phyloP scores from a whole-genome alignment of 1,140 invertebrate genomes.

The Hetaerina americana region DNA sequence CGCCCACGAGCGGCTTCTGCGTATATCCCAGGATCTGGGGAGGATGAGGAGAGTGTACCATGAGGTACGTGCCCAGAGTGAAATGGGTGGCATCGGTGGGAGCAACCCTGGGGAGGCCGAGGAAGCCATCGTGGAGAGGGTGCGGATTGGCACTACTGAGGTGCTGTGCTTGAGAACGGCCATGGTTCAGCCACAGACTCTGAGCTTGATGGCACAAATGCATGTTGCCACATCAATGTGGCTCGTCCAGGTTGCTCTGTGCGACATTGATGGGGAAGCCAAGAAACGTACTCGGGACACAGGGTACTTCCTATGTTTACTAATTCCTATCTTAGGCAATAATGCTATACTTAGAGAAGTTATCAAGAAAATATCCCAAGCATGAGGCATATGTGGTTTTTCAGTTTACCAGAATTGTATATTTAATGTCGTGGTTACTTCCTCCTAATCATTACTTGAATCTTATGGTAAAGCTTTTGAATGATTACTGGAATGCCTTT shows the following conservation, averaged over 20 bases:
- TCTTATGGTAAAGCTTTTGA: no score
- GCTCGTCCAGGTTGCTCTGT: constrained; percentile 62
- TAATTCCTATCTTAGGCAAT: no score
- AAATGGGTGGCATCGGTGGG: not conserved
- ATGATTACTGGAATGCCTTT: no score
- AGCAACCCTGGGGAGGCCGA: not conserved
- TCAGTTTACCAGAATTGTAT: no score
- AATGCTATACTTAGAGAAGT: no score
- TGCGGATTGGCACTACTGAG: not conserved
- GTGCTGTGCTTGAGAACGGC: constrained; percentile 35
- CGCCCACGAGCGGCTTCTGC: constrained; percentile 59
- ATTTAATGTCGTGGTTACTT: no score
- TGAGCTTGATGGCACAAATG: constrained; percentile 57
- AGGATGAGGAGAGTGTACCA: constrained; percentile 57
- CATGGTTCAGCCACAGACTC: constrained; percentile 52
- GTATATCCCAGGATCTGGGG: constrained; percentile 51
- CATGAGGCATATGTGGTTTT: no score
- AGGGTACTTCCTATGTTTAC: no score
- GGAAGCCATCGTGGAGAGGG: not conserved
- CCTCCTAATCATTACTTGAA: no score
- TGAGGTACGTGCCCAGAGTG: not conserved
- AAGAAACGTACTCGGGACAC: not conserved
- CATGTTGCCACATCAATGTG: constrained; percentile 69
- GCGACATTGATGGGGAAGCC: constrained; percentile 12
- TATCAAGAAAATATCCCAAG: no score